Percentiles rank a stretch among this genome's conserved stretches.
These are phyloP conservation scores for Dreissena polymorpha DNA, from an alignment of 1,140 invertebrate genomes.

Conservation along the genomic window DNA sequence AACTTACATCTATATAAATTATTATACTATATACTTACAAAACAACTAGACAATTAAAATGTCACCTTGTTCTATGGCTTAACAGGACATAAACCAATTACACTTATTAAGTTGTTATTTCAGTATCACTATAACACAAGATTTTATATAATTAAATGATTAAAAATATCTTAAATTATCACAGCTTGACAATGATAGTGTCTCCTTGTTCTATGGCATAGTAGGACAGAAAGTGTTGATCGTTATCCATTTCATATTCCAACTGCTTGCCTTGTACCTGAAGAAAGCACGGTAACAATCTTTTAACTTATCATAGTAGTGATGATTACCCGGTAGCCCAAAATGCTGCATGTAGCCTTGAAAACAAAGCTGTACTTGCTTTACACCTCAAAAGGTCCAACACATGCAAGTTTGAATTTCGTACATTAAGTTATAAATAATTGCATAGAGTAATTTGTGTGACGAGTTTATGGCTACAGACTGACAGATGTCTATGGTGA, in stretches of 20 bases:
- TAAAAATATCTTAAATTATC: conserved; percentile 10
- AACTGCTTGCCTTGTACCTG: conserved; percentile 84
- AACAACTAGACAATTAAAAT: no score
- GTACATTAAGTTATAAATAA: no score
- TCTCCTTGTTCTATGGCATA: conserved; percentile 93
- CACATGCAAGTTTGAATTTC: background rate
- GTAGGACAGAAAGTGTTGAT: conserved; percentile 88
- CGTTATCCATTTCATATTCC: conserved; percentile 85
- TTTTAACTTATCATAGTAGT: background rate
- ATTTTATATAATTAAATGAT: no score
- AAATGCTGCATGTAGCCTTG: background rate
- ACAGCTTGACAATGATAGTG: conserved; percentile 87
- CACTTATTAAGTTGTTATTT: no score
- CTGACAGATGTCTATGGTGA: background rate
- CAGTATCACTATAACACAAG: no score
- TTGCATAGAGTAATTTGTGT: background rate
- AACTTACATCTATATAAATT: no score
- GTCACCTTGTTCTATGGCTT: no score
- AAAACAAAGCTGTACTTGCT: background rate
- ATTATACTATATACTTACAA: no score
- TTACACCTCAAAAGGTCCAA: background rate
- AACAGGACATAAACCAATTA: no score
- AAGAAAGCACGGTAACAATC: conserved; percentile 62
- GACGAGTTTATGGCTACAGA: no score
- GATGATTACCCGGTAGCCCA: background rate